Evolutionary conservation across 2,113 vertebrate species (phyloP).

Genomic region (Phaethornis superciliosus): DNA sequence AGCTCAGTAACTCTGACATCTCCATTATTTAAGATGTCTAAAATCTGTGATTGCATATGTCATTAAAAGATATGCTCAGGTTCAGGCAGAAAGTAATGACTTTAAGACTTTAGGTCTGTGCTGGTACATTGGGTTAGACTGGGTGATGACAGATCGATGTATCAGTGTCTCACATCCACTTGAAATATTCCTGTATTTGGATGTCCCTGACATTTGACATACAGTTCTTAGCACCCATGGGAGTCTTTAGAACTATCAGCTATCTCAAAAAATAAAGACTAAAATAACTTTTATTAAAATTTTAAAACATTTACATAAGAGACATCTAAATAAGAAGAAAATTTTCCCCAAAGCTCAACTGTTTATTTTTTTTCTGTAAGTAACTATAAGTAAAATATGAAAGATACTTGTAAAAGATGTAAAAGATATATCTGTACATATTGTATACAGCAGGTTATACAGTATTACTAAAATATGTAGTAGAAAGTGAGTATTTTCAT

Average conservation of each 20-base stretch:
- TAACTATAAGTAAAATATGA: background rate
- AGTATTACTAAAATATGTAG: background rate
- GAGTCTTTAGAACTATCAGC: background rate
- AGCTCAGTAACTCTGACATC: background rate
- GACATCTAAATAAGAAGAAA: background rate
- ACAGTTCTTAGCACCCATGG: background rate
- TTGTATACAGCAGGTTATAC: background rate
- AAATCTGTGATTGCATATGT: background rate
- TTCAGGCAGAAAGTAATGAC: background rate
- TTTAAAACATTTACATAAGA: background rate
- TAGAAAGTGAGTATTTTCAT: background rate
- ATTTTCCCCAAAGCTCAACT: background rate
- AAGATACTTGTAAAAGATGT: background rate
- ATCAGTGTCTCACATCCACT: background rate
- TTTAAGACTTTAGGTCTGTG: background rate
- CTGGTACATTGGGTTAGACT: background rate
- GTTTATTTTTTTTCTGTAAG: background rate
- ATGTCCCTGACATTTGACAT: background rate
- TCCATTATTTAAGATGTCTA: background rate
- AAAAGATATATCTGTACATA: background rate
- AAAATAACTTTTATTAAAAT: background rate
- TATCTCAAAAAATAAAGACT: background rate
- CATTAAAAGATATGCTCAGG: background rate
- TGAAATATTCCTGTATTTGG: background rate
- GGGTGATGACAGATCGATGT: background rate